Conservation (phyloP, 1,140 invertebrate genomes). For the Drosophila parvula region DNA sequence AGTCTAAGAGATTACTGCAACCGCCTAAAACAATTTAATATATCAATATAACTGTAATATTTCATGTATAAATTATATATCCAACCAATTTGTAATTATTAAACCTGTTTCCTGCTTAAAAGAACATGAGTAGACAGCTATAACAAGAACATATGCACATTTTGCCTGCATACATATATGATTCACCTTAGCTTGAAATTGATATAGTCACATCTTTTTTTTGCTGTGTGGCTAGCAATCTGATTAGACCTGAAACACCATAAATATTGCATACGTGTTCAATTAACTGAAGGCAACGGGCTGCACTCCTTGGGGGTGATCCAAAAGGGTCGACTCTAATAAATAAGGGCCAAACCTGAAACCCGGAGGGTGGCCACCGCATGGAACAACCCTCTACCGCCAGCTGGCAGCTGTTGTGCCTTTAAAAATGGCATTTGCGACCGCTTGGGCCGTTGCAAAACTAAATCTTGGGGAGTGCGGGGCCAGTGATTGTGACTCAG, state of each 20-base stretch:
- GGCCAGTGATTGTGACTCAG: constrained; percentile 24
- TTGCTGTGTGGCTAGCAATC: constrained; percentile 12
- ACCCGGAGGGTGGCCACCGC: constrained; percentile 19
- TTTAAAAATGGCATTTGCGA: background rate
- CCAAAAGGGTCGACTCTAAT: constrained; percentile 16
- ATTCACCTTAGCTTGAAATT: background rate
- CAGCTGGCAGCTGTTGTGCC: constrained; percentile 27
- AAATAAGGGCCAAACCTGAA: constrained; percentile 21
- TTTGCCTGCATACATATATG: background rate
- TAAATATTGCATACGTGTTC: constrained; percentile 50
- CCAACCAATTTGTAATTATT: background rate
- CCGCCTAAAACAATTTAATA: too few species aligned
- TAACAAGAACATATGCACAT: background rate
- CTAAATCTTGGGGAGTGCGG: constrained; percentile 22
- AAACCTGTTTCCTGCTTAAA: background rate
- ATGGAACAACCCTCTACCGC: constrained; percentile 47
- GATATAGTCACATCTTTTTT: constrained; percentile 10
- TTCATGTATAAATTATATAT: background rate
- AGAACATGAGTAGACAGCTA: background rate
- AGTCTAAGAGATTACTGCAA: background rate
- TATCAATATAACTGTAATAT: background rate
- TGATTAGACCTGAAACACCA: constrained; percentile 14
- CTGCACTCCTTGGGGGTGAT: constrained; percentile 30
- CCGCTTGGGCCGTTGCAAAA: constrained; percentile 1
- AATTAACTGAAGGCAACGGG: constrained; percentile 31